Conservation (phyloP, 92 coral and sea anemone genomes). For the Porites divaricata region DNA sequence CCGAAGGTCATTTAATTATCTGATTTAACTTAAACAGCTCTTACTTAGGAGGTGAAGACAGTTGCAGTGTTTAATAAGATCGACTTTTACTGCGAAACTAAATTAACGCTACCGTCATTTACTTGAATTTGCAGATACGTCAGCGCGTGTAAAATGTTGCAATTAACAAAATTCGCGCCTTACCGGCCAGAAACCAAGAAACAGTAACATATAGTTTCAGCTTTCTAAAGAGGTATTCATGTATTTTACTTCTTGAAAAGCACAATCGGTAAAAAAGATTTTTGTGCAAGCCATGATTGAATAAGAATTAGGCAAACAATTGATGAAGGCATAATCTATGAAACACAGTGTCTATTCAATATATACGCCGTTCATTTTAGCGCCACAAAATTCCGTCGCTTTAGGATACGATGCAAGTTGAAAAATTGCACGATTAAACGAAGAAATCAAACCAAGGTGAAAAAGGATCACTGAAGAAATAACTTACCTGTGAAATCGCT, state of each 20-base stretch:
- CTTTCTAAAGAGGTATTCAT: not conserved
- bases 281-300: constrained; percentile 6
- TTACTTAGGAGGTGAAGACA: constrained; percentile 39
- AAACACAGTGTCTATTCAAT: not conserved
- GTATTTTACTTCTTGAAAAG: not conserved
- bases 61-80: constrained; percentile 15
- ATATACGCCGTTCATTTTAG: constrained; percentile 24
- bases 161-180: not conserved
- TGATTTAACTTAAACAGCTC: constrained; percentile 27
- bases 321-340: not conserved
- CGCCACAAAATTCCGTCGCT: not conserved
- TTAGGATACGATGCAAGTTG: too few relatives aligned
- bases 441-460: not conserved
- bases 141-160: not conserved
- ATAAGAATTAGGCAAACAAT: constrained; percentile 14
- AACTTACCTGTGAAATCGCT: constrained; percentile 16
- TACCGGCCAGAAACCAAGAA: not conserved
- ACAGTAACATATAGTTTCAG: not conserved
- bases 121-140: not conserved
- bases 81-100: constrained; percentile 18
- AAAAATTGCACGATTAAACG: not conserved
- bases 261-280: not conserved
- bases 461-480: not conserved
- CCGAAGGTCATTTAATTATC: constrained; percentile 41
- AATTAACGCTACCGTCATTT: constrained; percentile 18